Conservation (phyloP, 1,140 invertebrate genomes). For the Amyelois transitella region DNA sequence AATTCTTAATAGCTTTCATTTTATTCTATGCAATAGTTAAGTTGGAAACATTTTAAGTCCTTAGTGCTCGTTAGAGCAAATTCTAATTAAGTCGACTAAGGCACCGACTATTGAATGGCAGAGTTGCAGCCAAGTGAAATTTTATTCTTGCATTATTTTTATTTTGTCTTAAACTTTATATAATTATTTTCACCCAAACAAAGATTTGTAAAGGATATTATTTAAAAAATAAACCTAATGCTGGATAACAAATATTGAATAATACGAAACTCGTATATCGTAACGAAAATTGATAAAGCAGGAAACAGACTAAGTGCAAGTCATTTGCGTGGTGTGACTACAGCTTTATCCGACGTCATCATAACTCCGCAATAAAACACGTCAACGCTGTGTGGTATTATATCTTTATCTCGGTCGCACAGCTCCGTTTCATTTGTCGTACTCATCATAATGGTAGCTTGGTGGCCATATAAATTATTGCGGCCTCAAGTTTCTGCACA, state of each 20-base stretch:
- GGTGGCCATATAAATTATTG: slow-evolving; percentile 5
- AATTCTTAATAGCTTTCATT: not conserved
- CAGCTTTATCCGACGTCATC: not conserved
- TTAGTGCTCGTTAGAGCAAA: slow-evolving; percentile 2
- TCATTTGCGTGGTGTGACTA: not conserved
- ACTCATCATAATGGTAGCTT: not conserved
- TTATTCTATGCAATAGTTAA: not conserved
- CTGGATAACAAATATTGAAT: too few relatives aligned
- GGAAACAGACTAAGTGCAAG: not conserved
- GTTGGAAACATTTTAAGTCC: slow-evolving; percentile 1
- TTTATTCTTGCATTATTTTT: not conserved
- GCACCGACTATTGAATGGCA: not conserved
- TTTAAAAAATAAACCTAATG: too few relatives aligned
- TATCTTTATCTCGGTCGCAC: slow-evolving; percentile 4
- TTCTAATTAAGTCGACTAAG: slow-evolving; percentile 6
- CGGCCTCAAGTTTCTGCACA: not conserved
- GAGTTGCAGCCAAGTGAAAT: not conserved
- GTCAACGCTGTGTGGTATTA: not conserved
- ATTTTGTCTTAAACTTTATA: not conserved
- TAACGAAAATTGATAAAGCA: not conserved
- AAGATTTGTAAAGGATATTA: too few relatives aligned
- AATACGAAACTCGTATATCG: not conserved
- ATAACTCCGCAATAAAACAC: slow-evolving; percentile 5
- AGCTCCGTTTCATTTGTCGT: slow-evolving; percentile 6
- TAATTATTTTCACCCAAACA: too few relatives aligned